Evolutionary conservation across 2,888 invertebrate genomes (phyloP).

Genomic region (Cylloceria caligata): DNA sequence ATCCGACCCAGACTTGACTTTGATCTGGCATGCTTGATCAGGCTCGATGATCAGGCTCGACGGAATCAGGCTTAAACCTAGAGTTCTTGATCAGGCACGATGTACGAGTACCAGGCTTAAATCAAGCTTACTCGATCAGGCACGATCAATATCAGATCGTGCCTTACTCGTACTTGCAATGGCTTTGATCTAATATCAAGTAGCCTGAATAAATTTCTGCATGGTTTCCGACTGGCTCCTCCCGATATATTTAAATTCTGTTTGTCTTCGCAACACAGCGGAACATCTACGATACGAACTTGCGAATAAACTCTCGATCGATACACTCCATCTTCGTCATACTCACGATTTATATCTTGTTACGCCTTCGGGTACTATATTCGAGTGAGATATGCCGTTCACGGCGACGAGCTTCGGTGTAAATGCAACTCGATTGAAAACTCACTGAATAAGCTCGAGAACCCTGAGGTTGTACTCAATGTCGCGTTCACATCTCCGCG

Average conservation of each 20-base stretch:
- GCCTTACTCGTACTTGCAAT: too few species aligned
- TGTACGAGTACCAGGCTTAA: too few species aligned
- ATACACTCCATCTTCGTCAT: background rate
- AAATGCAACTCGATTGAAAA: constrained; percentile 22
- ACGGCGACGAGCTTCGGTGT: constrained; percentile 8
- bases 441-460: constrained; percentile 27
- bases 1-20: too few species aligned
- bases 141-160: too few species aligned
- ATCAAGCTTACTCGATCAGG: too few species aligned
- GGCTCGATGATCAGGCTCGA: too few species aligned
- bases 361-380: constrained; percentile 1
- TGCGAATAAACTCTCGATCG: constrained; percentile 23
- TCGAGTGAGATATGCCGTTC: constrained; percentile 27
- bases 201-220: constrained; percentile 3
- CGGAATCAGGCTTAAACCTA: too few species aligned
- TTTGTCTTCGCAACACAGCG: constrained; percentile 33
- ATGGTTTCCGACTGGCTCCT: background rate
- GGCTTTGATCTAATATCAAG: too few species aligned
- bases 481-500: constrained; percentile 1
- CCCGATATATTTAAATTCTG: constrained; percentile 23
- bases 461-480: constrained; percentile 12
- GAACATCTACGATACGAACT: constrained; percentile 25
- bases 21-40: too few species aligned
- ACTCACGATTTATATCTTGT: background rate
- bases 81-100: too few species aligned